A percentile compares a stretch with the other conserved stretches of the same genome.
These are phyloP conservation scores for Timema podura DNA, from an alignment of 2,888 invertebrate species.

Conservation along the genomic window DNA sequence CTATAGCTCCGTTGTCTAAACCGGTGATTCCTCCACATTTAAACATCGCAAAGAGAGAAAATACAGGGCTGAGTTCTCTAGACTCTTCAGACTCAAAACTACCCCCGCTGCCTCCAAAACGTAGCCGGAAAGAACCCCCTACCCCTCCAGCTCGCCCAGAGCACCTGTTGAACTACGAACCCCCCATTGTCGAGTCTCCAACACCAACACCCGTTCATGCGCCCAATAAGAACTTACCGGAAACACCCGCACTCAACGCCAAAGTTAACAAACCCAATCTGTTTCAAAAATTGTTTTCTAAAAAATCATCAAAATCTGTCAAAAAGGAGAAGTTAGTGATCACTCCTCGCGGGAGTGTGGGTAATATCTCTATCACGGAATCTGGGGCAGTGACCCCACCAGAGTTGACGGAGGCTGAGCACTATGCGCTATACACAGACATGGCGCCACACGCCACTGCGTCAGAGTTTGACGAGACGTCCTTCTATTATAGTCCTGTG, in stretches of 20 bases:
- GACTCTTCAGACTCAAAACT: conserved; percentile 55
- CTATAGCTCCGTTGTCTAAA: background rate
- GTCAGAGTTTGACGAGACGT: conserved; percentile 84
- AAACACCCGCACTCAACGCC: conserved; percentile 17
- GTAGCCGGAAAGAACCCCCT: conserved; percentile 43
- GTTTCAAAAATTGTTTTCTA: conserved; percentile 33
- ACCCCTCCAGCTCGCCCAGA: conserved; percentile 35
- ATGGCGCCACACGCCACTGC: conserved; percentile 81
- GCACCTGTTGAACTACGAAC: conserved; percentile 25
- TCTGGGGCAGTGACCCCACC: conserved; percentile 31
- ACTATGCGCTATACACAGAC: conserved; percentile 81
- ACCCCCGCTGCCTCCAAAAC: conserved; percentile 78
- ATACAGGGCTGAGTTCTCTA: conserved; percentile 29
- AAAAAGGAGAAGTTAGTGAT: conserved; percentile 16
- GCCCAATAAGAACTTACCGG: conserved; percentile 25
- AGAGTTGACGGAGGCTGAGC: conserved; percentile 81
- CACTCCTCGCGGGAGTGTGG: conserved; percentile 21
- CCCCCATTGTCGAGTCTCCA: conserved; percentile 37
- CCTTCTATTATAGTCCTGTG: conserved; percentile 80
- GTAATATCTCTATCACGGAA: conserved; percentile 18
- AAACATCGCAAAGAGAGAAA: conserved; percentile 25
- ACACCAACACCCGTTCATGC: conserved; percentile 16
- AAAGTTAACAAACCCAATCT: conserved; percentile 32
- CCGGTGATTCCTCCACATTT: conserved; percentile 19
- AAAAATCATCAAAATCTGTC: conserved; percentile 27